Conservation (phyloP, 2,888 invertebrate genomes). For the Hermodice carunculata region DNA sequence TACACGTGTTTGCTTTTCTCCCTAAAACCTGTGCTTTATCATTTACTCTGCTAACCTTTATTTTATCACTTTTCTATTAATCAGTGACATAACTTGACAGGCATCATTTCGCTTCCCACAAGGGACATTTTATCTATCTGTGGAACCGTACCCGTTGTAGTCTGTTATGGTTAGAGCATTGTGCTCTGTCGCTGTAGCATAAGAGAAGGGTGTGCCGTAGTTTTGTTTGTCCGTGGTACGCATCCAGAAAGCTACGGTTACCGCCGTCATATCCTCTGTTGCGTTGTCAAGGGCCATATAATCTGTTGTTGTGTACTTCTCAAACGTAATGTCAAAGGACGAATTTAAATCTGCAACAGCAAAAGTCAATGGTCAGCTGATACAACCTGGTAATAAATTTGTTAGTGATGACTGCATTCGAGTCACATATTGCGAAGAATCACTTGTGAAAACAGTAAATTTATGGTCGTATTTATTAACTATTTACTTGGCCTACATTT, state of each 20-base stretch:
- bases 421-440: too few relatives aligned
- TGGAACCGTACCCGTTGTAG: slow-evolving; percentile 76
- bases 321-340: slow-evolving; percentile 75
- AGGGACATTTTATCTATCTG: too few relatives aligned
- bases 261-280: slow-evolving; percentile 64
- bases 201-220: slow-evolving; percentile 80
- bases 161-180: slow-evolving; percentile 79
- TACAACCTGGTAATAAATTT: too few relatives aligned
- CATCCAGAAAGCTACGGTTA: slow-evolving; percentile 78
- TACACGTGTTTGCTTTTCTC: too few relatives aligned
- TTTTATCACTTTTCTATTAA: too few relatives aligned
- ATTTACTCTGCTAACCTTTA: too few relatives aligned
- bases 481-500: not conserved
- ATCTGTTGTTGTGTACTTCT: slow-evolving; percentile 74
- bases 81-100: too few relatives aligned
- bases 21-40: too few relatives aligned
- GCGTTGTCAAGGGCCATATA: slow-evolving; percentile 73
- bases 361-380: not conserved
- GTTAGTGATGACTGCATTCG: too few relatives aligned
- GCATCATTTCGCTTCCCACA: too few relatives aligned
- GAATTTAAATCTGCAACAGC: slow-evolving; percentile 69
- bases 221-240: slow-evolving; percentile 76
- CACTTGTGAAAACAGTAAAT: too few relatives aligned
- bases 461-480: not conserved
- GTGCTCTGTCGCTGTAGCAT: slow-evolving; percentile 74